Evolutionary conservation across 2,797 vertebrate genomes (phyloP).

Genomic region (Phoebastria nigripes): DNA sequence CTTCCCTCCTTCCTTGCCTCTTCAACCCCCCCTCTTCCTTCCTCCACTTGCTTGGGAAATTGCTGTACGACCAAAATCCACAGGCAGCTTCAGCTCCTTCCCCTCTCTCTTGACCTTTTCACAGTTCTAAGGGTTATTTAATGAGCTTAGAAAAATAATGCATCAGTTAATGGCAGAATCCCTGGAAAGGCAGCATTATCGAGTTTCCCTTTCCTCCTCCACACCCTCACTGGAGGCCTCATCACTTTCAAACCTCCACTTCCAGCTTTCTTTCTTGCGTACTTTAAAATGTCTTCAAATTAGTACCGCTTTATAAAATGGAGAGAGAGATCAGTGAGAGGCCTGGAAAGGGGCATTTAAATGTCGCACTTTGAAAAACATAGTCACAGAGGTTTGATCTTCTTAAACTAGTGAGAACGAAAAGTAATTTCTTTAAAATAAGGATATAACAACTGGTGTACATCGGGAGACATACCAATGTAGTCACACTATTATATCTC

Average conservation of each 20-base stretch:
- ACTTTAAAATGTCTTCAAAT: constrained; percentile 45
- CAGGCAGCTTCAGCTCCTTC: constrained; percentile 36
- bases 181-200: constrained; percentile 33
- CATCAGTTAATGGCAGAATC: constrained; percentile 50
- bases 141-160: constrained; percentile 62
- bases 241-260: constrained; percentile 17
- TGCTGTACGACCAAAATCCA: background rate
- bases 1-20: background rate
- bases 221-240: background rate
- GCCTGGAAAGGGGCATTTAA: background rate
- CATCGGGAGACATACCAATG: background rate
- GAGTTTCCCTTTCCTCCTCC: constrained; percentile 10
- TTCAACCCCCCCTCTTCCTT: background rate
- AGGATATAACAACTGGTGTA: background rate
- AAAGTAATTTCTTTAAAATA: background rate
- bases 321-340: background rate
- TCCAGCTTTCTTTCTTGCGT: background rate
- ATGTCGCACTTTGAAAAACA: constrained; percentile 13
- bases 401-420: background rate
- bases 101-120: constrained; percentile 58
- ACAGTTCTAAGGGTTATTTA: constrained; percentile 58
- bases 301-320: background rate
- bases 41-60: background rate
- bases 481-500: background rate
- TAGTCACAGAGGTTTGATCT: background rate